Conservation (phyloP, 1,140 invertebrate genomes). For the Drosophila trapezifrons region DNA sequence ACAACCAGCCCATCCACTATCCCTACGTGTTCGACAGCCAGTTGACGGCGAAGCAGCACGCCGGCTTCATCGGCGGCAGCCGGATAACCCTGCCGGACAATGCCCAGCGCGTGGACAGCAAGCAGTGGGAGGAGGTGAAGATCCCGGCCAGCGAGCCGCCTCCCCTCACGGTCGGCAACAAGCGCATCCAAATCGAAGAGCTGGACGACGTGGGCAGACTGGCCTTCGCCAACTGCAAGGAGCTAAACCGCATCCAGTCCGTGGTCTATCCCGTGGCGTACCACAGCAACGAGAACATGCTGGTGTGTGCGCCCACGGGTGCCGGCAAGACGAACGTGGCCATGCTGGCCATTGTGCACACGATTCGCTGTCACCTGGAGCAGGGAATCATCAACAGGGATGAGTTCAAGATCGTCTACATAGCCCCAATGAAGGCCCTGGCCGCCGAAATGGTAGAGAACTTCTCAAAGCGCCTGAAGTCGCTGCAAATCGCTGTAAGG, state of each 20-base stretch:
- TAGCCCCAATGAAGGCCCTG: slow-evolving; percentile 99
- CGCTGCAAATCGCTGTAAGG: slow-evolving; percentile 89
- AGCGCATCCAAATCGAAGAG: slow-evolving; percentile 88
- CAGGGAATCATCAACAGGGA: slow-evolving; percentile 93
- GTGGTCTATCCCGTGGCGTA: slow-evolving; percentile 98
- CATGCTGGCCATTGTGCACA: slow-evolving; percentile 95
- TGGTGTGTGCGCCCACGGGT: slow-evolving; percentile 98
- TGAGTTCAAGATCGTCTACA: slow-evolving; percentile 99
- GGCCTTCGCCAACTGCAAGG: slow-evolving; percentile 94
- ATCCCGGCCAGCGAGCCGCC: slow-evolving; percentile 91
- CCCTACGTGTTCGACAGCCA: slow-evolving; percentile 94
- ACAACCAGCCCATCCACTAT: slow-evolving; percentile 85
- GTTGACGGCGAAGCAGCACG: slow-evolving; percentile 87
- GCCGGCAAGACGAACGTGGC: slow-evolving; percentile 99
- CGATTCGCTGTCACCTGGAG: slow-evolving; percentile 93
- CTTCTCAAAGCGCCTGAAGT: slow-evolving; percentile 92
- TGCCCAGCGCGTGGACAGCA: slow-evolving; percentile 88
- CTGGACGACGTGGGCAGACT: slow-evolving; percentile 94
- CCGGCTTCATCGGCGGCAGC: slow-evolving; percentile 91
- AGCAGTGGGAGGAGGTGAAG: slow-evolving; percentile 93
- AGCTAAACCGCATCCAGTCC: slow-evolving; percentile 97
- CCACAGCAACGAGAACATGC: slow-evolving; percentile 97
- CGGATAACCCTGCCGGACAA: slow-evolving; percentile 93
- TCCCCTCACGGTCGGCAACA: slow-evolving; percentile 88
- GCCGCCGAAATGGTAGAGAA: slow-evolving; percentile 99